Conservation (phyloP, 2,888 invertebrate species). For the Eutolmus rufibarbis region DNA sequence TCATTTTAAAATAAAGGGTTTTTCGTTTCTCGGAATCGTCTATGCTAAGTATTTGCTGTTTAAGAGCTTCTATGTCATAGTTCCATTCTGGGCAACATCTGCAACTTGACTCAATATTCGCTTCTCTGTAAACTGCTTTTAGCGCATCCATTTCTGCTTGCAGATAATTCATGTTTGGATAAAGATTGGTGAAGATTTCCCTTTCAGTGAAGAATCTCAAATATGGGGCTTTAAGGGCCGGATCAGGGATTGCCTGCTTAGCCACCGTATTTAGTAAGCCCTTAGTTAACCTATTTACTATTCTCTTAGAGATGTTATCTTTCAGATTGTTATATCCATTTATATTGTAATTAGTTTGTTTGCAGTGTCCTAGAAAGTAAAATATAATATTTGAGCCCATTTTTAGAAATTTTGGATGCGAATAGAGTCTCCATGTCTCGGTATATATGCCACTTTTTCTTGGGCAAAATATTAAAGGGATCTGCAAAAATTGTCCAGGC, state of each 20-base stretch:
- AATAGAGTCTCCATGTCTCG: slow-evolving; percentile 39
- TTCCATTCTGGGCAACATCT: slow-evolving; percentile 36
- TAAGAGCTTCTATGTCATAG: slow-evolving; percentile 35
- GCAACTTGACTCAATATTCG: background rate
- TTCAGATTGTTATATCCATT: background rate
- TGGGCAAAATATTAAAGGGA: slow-evolving; percentile 34
- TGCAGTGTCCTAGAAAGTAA: background rate
- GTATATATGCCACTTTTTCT: slow-evolving; percentile 21
- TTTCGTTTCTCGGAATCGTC: slow-evolving; percentile 22
- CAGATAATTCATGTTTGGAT: slow-evolving; percentile 32
- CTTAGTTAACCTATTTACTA: background rate
- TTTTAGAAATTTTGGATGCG: background rate
- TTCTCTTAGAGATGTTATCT: background rate
- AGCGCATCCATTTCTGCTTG: slow-evolving; percentile 22
- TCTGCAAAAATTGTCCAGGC: background rate
- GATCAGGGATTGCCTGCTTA: background rate
- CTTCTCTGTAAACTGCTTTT: slow-evolving; percentile 23
- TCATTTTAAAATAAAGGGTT: slow-evolving; percentile 6
- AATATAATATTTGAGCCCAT: background rate
- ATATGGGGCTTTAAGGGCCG: slow-evolving; percentile 3
- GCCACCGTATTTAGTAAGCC: background rate
- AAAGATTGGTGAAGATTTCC: slow-evolving; percentile 34
- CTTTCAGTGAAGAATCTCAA: slow-evolving; percentile 1
- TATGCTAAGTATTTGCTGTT: slow-evolving; percentile 26
- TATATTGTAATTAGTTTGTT: background rate